phyloP scores from a whole-genome alignment of 2,113 vertebrate genomes.

The Passer montanus region DNA sequence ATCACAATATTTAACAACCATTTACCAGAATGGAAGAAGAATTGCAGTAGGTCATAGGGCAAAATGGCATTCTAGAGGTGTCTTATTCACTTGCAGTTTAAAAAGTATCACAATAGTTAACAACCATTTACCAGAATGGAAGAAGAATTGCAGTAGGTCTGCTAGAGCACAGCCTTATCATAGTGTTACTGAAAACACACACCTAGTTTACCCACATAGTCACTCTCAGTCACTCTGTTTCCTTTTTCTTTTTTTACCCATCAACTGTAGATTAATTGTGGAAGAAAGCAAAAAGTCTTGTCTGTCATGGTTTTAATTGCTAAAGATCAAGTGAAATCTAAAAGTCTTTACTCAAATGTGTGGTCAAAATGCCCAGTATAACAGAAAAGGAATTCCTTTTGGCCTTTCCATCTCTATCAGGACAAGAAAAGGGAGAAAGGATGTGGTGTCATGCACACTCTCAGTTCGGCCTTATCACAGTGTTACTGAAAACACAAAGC shows the following conservation, averaged over 20 bases:
- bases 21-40: neutral
- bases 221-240: neutral
- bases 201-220: neutral
- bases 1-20: neutral
- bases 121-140: neutral
- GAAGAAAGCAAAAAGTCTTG: neutral
- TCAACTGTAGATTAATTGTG: neutral
- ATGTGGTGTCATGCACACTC: neutral
- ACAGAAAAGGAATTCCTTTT: neutral
- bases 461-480: neutral
- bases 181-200: neutral
- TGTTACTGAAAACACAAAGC: neutral
- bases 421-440: neutral
- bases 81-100: too few relatives aligned
- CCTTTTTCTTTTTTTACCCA: neutral
- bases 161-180: neutral
- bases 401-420: neutral
- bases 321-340: neutral
- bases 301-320: neutral
- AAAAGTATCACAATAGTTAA: neutral
- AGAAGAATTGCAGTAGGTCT: neutral
- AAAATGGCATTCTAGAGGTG: too few relatives aligned
- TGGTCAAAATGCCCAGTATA: neutral
- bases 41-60: neutral
- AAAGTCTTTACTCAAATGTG: neutral